Evolutionary conservation across 2,113 vertebrate genomes (phyloP), one percentile per base, ranked within the genome.

Genomic region (Rhizomys pruinosus): DNA sequence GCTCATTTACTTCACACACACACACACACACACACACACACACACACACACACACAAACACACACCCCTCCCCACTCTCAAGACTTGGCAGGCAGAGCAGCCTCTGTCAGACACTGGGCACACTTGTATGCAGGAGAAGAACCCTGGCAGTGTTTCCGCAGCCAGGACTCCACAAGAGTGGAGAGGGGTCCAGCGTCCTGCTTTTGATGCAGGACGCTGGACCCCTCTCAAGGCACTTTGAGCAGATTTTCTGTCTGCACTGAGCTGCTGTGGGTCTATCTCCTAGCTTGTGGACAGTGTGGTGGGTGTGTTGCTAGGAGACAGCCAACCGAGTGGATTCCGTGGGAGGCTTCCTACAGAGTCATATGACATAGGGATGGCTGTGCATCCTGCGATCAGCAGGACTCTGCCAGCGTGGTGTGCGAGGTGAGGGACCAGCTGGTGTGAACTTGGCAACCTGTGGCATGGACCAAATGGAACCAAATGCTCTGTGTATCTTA

Each of bases 301-400:
- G 80, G 84, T 69, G 63, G 90, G 29, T 42, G 32, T 19, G 90
- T 96, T 93, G 87, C 92, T 89, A 97, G 76, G 96, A 86, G 85
- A 97, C 90, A 39, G 57, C 61, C 76, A 42, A 72, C 34, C 27
- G 27, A 52, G 80, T 72, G 69, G 25, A 94, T 44, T 74, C 52
- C 82, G 68, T 81, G 79, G 92, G 87, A 86, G 71, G 80, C 57
- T 23, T 84, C 55, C 47, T 42, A 47, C 92, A 78, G 92, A 87
- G 22, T 61, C 59, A 64, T 59, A 2, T 34, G 64, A 68, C 59
- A 44, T 55, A 44, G 39, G 39, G 27, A 80, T 68, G 61, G 61
- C 42, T 39, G 76, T 8, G 7, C 0, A 16, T 64, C 78, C 74
- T 55, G 23, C 16, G 55, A 37, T 32, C 47, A 55, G 32, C 37